These are phyloP conservation scores for Paedocypris sp. DNA, from an alignment of 2,113 vertebrate genomes.

Conservation along the genomic window DNA sequence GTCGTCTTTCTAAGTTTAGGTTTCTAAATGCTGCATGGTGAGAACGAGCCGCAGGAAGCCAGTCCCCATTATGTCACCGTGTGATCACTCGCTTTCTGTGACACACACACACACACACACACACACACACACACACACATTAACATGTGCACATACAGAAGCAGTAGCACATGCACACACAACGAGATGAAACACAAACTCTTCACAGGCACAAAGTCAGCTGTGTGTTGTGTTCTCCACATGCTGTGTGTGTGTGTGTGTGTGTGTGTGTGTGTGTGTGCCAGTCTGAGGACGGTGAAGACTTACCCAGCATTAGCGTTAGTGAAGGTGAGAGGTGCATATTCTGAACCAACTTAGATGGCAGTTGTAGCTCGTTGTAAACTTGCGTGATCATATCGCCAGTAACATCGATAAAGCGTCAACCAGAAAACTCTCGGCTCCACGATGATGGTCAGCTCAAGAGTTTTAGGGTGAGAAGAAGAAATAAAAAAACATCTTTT, in stretches of 20 bases:
- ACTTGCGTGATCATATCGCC: conserved; percentile 85
- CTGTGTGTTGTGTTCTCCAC: background rate
- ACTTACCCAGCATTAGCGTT: conserved; percentile 84
- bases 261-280: conserved; percentile 39
- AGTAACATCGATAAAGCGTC: conserved; percentile 79
- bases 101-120: conserved; percentile 16
- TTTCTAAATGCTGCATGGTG: conserved; percentile 27
- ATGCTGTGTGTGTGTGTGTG: conserved; percentile 17
- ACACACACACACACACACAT: conserved; percentile 9
- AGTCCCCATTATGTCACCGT: conserved; percentile 36
- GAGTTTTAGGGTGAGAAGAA: conserved; percentile 62
- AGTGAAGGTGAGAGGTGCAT: conserved; percentile 82
- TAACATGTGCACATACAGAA: conserved; percentile 26
- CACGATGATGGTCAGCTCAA: conserved; percentile 28
- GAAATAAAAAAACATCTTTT: conserved; percentile 47
- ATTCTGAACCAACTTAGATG: conserved; percentile 99
- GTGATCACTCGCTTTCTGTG: conserved; percentile 20
- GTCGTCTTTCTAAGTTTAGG: too few species aligned
- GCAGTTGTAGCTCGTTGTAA: conserved; percentile 88
- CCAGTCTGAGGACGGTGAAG: conserved; percentile 30
- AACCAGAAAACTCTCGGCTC: conserved; percentile 56
- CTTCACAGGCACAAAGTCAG: conserved; percentile 9
- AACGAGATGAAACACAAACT: conserved; percentile 40
- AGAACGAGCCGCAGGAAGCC: conserved; percentile 26
- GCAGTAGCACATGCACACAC: conserved; percentile 44